Conservation (phyloP, 2,888 invertebrate species). For the Lepidochitona cinerea region DNA sequence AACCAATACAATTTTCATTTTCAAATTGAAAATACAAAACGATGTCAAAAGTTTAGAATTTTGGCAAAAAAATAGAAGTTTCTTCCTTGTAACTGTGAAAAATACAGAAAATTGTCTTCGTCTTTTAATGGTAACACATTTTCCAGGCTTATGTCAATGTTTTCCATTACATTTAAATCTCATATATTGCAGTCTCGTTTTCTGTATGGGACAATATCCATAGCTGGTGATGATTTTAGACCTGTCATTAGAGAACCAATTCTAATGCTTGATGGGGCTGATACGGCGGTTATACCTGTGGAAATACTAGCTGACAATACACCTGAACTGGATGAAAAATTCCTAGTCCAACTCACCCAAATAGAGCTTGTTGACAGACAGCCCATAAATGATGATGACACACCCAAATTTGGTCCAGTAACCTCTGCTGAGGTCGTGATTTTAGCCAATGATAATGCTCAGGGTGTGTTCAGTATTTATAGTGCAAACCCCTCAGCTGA, state of each 20-base stretch:
- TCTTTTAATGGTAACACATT: no score
- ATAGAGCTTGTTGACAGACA: constrained; percentile 52
- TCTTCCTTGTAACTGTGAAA: no score
- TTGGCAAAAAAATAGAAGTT: no score
- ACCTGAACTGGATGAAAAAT: constrained; percentile 64
- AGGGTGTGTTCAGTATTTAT: constrained; percentile 61
- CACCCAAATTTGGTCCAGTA: constrained; percentile 49
- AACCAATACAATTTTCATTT: no score
- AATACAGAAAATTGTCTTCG: no score
- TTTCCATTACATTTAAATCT: no score
- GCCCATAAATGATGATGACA: constrained; percentile 40
- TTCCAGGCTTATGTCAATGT: no score
- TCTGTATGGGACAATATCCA: constrained; percentile 48
- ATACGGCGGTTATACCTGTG: constrained; percentile 46
- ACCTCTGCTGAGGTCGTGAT: constrained; percentile 53
- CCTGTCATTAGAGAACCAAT: constrained; percentile 47
- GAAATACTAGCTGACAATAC: constrained; percentile 54
- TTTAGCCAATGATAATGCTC: constrained; percentile 62
- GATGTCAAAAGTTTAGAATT: no score
- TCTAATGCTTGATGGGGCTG: constrained; percentile 24
- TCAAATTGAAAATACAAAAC: no score
- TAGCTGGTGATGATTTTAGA: constrained; percentile 53
- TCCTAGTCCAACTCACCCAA: constrained; percentile 43
- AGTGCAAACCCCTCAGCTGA: constrained; percentile 54
- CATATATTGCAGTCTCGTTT: constrained; percentile 39